Evolutionary conservation across 1,140 invertebrate genomes (phyloP), one percentile per base, ranked within the genome.

Genomic region (Tetramorium parvispinum): DNA sequence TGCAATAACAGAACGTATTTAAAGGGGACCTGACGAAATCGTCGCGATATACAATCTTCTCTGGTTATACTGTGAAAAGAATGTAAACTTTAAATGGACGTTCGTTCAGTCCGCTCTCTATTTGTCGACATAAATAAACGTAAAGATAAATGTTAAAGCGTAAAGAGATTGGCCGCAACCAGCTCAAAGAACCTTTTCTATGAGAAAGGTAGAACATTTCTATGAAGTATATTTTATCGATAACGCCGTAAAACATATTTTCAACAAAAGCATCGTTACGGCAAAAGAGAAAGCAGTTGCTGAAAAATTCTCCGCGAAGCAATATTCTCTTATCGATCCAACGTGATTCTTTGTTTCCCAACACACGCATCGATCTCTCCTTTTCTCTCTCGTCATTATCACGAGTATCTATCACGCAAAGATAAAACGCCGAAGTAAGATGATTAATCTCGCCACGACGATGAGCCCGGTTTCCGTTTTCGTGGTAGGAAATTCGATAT

Each of bases 71-170:
- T 21, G 24, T 27, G 18, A 71, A 59, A 57, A 11, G n/a, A 21
- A 73, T 18, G 18, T n/a, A 59, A 55, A 68, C 49, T 82, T 82
- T 82, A 57, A 59, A 73, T 40, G 21, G 13, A 43, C 51, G 51
- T 40, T 59, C n/a, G 66, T 43, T 83, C 24, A 24, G 11, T 59
- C 32, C 32, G 16, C 16, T 68, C 40, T 73, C 27, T 82, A 24
- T 73, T 21, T 53, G 18, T 37, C 40, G n/a, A 81, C 7, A 37
- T 13, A 40, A 11, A 21, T 16, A 46, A 77, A 40, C 57, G 16
- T 82, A n/a, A 57, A 82, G 40, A 73, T 32, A 32, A 32, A 32
- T 32, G 32, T 32, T 32, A 32, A 32, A 32, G 32, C 32, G 32
- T 32, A 32, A 32, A 32, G 32, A 32, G 32, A 32, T 3, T 32